Conservation (phyloP, 2,888 invertebrate species). For the Onchidella celtica region DNA sequence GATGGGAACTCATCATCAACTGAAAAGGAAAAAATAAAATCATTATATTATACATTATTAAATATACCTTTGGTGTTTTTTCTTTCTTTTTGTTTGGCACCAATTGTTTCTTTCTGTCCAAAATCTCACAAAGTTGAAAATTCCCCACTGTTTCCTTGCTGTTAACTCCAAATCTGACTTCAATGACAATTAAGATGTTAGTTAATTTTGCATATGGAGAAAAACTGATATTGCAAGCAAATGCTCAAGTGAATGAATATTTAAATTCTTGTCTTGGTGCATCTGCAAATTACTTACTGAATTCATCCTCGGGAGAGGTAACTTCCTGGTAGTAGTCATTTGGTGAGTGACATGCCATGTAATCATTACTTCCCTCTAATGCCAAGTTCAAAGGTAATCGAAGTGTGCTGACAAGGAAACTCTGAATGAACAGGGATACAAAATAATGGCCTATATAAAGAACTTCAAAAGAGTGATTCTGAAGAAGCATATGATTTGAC, state of each 20-base stretch:
- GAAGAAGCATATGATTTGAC: neutral
- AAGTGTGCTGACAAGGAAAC: slow-evolving; percentile 65
- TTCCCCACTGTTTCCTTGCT: no score
- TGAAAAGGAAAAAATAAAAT: slow-evolving; percentile 48
- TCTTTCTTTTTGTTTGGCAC: no score
- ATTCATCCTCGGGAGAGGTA: slow-evolving; percentile 54
- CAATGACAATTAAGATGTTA: no score
- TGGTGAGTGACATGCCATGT: slow-evolving; percentile 58
- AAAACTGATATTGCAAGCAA: no score
- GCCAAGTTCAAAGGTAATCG: slow-evolving; percentile 70
- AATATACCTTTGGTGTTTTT: no score
- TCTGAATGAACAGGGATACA: slow-evolving; percentile 60
- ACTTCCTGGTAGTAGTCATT: slow-evolving; percentile 54
- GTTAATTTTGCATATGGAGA: no score
- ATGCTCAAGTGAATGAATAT: no score
- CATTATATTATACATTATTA: neutral
- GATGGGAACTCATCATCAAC: slow-evolving; percentile 66
- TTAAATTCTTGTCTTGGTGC: no score
- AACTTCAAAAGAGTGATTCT: neutral
- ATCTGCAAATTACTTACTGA: slow-evolving; percentile 54
- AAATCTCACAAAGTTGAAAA: no score
- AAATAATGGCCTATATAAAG: no score
- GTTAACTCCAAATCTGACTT: no score
- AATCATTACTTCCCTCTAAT: slow-evolving; percentile 64
- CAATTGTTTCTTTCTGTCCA: no score